Conservation (phyloP, 2,888 invertebrate species). For the Latheticus oryzae region DNA sequence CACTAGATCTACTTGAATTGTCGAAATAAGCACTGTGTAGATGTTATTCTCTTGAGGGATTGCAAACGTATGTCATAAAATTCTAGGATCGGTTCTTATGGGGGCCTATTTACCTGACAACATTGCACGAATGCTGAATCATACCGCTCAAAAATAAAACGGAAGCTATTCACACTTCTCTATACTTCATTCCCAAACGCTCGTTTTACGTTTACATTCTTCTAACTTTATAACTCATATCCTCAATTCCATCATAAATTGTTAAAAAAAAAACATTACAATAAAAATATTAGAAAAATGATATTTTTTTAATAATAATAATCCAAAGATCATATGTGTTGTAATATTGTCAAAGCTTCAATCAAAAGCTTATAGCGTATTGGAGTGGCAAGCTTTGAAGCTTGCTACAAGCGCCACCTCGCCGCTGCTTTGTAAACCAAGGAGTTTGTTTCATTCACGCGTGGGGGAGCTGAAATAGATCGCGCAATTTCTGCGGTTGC, state of each 20-base stretch:
- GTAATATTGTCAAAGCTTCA: too few species aligned
- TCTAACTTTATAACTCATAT: too few species aligned
- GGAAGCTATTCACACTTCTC: conserved; percentile 19
- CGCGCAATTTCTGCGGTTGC: conserved; percentile 8
- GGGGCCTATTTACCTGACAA: conserved; percentile 56
- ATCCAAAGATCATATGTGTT: too few species aligned
- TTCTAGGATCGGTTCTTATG: conserved; percentile 52
- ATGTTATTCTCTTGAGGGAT: conserved; percentile 55
- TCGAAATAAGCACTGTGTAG: conserved; percentile 53
- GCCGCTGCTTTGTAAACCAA: not conserved
- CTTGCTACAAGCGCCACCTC: conserved; percentile 22
- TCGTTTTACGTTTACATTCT: too few species aligned
- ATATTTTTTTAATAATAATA: too few species aligned
- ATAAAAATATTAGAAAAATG: too few species aligned
- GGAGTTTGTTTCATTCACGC: conserved; percentile 3
- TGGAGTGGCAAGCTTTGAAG: conserved; percentile 24
- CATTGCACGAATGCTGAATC: conserved; percentile 53
- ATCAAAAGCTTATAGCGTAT: conserved; percentile 15
- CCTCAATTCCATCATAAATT: too few species aligned
- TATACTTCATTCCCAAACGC: conserved; percentile 17
- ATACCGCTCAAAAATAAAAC: conserved; percentile 43
- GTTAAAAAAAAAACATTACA: too few species aligned
- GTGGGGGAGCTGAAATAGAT: conserved; percentile 9
- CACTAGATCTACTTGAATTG: conserved; percentile 54
- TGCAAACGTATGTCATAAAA: conserved; percentile 55